Conservation (phyloP, 1,140 invertebrate species). For the Platyscapa corneri region DNA sequence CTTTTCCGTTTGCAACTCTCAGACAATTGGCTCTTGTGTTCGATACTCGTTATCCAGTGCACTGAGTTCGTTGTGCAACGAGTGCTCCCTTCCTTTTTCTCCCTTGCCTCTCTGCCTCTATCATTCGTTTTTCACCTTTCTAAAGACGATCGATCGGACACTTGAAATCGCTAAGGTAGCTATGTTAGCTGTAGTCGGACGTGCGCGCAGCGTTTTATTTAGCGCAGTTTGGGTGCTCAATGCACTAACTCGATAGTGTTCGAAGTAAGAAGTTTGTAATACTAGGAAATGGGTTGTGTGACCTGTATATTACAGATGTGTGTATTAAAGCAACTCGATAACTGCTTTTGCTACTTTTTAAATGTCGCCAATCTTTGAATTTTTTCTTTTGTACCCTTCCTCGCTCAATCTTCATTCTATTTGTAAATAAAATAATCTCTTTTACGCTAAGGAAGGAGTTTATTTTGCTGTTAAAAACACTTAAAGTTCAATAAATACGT, state of each 20-base stretch:
- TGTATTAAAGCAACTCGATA: neutral
- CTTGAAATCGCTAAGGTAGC: neutral
- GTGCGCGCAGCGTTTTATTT: constrained; percentile 19
- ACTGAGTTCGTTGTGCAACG: neutral
- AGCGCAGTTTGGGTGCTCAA: neutral
- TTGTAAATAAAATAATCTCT: neutral
- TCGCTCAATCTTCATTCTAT: neutral
- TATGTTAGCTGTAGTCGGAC: neutral
- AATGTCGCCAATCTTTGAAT: neutral
- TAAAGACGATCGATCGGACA: constrained; percentile 14
- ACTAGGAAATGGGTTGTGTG: neutral
- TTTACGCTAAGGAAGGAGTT: neutral
- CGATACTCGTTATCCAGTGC: constrained; percentile 20
- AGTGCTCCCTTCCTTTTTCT: neutral
- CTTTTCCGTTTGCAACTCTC: neutral
- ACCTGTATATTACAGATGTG: neutral
- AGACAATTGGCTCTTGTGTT: constrained; percentile 31
- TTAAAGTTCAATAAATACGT: neutral
- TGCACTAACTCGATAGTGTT: constrained; percentile 13
- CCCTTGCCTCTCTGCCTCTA: neutral
- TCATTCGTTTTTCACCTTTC: neutral
- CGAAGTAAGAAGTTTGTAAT: neutral
- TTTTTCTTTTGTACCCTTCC: neutral
- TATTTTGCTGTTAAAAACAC: neutral
- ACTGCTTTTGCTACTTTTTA: neutral